phyloP scores from a whole-genome alignment of 1,140 invertebrate species.

The Pseudomyrmex gracilis region DNA sequence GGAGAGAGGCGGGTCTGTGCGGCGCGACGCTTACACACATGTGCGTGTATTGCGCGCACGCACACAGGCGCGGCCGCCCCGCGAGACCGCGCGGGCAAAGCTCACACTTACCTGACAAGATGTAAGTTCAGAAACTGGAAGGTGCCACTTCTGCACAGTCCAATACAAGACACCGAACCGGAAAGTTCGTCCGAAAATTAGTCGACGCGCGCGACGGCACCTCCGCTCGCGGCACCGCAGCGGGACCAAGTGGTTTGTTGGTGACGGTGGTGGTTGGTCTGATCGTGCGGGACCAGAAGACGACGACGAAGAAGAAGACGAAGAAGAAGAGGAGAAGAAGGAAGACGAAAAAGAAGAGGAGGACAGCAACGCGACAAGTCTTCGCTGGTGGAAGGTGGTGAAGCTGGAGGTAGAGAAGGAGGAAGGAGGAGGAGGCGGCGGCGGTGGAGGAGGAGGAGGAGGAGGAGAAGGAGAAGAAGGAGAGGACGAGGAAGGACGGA shows the following conservation, averaged over 20 bases:
- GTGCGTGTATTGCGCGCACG: constrained; percentile 29
- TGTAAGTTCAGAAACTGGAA: constrained; percentile 85
- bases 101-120: constrained; percentile 85
- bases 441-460: constrained; percentile 49
- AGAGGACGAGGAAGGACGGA: constrained; percentile 63
- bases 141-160: constrained; percentile 85
- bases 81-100: constrained; percentile 79
- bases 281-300: constrained; percentile 36
- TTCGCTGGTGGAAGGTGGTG: constrained; percentile 56
- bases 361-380: constrained; percentile 28
- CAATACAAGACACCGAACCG: constrained; percentile 85
- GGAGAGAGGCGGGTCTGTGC: constrained; percentile 80
- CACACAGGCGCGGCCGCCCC: constrained; percentile 29
- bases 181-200: constrained; percentile 81
- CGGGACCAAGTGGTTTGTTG: constrained; percentile 36
- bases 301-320: constrained; percentile 7
- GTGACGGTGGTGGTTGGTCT: constrained; percentile 20
- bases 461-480: constrained; percentile 46
- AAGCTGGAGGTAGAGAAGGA: constrained; percentile 59
- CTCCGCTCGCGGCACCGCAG: constrained; percentile 30
- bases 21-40: constrained; percentile 66
- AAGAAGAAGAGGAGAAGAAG: constrained; percentile 39
- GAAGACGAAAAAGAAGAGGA: constrained; percentile 53
- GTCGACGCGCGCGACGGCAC: constrained; percentile 29
- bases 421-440: constrained; percentile 14